Evolutionary conservation across 1,140 invertebrate genomes (phyloP).

Genomic region (Tetramorium alpestre): DNA sequence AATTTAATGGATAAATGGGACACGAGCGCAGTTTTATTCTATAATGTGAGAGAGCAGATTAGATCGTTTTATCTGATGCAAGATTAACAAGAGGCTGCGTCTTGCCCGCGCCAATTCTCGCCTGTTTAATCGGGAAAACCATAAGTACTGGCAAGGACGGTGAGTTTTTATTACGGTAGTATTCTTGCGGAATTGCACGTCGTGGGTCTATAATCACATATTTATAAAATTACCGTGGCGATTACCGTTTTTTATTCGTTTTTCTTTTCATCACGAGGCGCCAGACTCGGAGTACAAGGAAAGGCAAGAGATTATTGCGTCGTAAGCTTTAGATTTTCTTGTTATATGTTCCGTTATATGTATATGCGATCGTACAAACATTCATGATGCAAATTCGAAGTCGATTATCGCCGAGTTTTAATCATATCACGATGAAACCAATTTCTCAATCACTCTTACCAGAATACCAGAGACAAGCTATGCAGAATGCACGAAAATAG

Average conservation of each 20-base stretch:
- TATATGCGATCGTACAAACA: not conserved
- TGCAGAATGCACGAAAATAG: not conserved
- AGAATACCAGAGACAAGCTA: not conserved
- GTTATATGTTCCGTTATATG: not conserved
- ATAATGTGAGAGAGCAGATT: not conserved
- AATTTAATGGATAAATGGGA: not conserved
- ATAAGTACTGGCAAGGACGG: constrained; percentile 55
- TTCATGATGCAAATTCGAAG: not conserved
- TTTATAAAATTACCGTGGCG: constrained; percentile 45
- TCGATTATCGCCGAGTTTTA: not conserved
- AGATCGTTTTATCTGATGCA: constrained; percentile 69
- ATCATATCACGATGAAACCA: not conserved
- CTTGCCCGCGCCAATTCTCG: constrained; percentile 33
- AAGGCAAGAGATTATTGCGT: constrained; percentile 16
- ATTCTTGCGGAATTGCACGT: constrained; percentile 13
- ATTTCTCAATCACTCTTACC: not conserved
- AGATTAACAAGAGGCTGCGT: constrained; percentile 66
- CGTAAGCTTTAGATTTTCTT: constrained; percentile 31
- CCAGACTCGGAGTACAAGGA: not conserved
- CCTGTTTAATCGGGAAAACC: not conserved
- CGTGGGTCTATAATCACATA: constrained; percentile 29
- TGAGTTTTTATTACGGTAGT: constrained; percentile 30
- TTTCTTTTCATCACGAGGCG: not conserved
- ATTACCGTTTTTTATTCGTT: constrained; percentile 26
- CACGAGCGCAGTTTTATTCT: not conserved